phyloP scores from a whole-genome alignment of 2,888 invertebrate genomes.

The Eremobia ochroleuca region DNA sequence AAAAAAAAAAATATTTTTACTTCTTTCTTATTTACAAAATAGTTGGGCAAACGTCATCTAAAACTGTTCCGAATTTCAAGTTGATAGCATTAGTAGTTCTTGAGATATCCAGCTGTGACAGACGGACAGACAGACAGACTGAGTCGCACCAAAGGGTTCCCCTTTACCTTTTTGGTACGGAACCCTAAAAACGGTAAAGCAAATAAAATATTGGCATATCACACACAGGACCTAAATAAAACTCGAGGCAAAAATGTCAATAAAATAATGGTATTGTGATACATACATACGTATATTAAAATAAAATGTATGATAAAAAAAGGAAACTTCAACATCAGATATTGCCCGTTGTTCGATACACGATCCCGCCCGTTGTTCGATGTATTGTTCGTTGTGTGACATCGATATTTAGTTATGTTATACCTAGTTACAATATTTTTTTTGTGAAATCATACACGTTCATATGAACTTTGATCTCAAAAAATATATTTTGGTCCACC shows the following conservation, averaged over 20 bases:
- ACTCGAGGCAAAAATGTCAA: not conserved
- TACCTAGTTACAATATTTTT: not conserved
- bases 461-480: not conserved
- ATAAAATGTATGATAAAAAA: not conserved
- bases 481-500: not conserved
- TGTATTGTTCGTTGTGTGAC: no score
- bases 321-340: conserved; percentile 7
- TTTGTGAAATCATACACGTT: no score
- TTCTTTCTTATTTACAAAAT: no score
- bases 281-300: not conserved
- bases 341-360: not conserved
- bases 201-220: conserved; percentile 4
- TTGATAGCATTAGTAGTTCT: no score
- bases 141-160: no score
- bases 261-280: not conserved
- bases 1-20: no score
- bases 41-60: no score
- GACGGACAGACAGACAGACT: no score
- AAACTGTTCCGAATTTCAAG: no score
- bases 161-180: no score
- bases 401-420: not conserved
- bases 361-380: not conserved
- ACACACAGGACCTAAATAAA: not conserved
- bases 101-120: no score
- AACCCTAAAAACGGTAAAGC: not conserved